phyloP scores from a whole-genome alignment of 2,113 vertebrate genomes.

The Lasiurus borealis region DNA sequence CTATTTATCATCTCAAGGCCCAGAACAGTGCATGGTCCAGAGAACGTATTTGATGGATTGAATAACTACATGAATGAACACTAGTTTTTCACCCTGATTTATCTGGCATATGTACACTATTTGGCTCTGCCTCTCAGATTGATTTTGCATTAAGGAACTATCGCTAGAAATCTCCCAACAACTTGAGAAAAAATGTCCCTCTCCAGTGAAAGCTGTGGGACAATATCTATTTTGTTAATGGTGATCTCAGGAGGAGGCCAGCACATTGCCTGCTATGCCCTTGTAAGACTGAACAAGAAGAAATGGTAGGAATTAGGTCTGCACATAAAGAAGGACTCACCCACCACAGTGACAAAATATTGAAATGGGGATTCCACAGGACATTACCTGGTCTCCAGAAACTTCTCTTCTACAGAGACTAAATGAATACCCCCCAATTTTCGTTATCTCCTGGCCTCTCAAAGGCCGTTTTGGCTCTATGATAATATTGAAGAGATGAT shows the following conservation, averaged over 20 bases:
- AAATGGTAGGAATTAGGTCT: neutral
- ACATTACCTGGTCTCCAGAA: neutral
- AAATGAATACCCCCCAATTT: neutral
- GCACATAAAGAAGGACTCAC: neutral
- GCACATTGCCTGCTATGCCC: neutral
- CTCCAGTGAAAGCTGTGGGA: neutral
- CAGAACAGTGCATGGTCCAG: neutral
- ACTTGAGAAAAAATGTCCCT: neutral
- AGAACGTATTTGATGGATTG: conserved; percentile 35
- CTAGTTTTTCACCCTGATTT: conserved; percentile 49
- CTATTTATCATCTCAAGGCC: conserved; percentile 30
- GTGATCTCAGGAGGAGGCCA: neutral
- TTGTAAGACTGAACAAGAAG: neutral
- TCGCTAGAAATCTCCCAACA: conserved; percentile 49
- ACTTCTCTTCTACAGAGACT: neutral
- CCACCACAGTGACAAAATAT: neutral
- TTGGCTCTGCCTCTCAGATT: conserved; percentile 23
- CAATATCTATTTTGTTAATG: conserved; percentile 26
- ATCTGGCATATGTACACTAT: neutral
- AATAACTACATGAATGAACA: conserved; percentile 6
- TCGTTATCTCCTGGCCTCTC: neutral
- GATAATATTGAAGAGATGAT: neutral
- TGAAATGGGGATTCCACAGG: neutral
- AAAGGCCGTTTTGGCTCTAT: neutral
- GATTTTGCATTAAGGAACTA: conserved; percentile 49